Conservation (phyloP, 2,888 invertebrate genomes). For the Xanthostigma xanthostigma region DNA sequence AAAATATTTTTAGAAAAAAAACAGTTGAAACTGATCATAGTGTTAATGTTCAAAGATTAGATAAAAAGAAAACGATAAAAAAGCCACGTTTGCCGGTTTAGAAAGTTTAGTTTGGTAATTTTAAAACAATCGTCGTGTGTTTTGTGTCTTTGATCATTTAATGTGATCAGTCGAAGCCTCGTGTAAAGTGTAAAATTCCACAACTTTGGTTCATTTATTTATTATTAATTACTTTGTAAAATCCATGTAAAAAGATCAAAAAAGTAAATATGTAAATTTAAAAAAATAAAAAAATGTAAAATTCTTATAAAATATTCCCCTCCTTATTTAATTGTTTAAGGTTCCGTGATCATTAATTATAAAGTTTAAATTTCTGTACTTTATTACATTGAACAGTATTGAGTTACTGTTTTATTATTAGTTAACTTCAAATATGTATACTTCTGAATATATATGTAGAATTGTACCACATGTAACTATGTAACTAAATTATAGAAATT, state of each 20-base stretch:
- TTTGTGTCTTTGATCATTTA: neutral
- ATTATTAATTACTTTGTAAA: slow-evolving; percentile 4
- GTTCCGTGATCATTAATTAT: no score
- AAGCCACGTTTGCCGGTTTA: no score
- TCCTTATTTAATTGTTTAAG: no score
- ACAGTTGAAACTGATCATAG: no score
- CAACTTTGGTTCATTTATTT: slow-evolving; percentile 3
- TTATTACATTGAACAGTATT: no score
- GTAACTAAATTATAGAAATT: slow-evolving; percentile 1
- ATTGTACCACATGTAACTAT: neutral
- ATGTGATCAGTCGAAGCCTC: neutral
- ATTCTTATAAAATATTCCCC: slow-evolving; percentile 3
- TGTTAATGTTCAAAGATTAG: no score
- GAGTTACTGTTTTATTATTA: slow-evolving; percentile 7
- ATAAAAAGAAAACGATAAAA: no score
- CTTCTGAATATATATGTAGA: slow-evolving; percentile 6
- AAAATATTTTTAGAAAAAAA: no score
- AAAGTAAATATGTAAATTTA: slow-evolving; percentile 8
- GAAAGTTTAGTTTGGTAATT: no score
- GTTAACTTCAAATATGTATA: slow-evolving; percentile 10
- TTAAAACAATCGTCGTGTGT: no score
- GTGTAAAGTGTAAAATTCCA: slow-evolving; percentile 8
- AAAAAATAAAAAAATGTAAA: slow-evolving; percentile 5
- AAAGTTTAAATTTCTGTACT: no score
- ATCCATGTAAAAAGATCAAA: slow-evolving; percentile 1